Evolutionary conservation across 1,140 invertebrate species (phyloP).

Genomic region (Papilio glaucus): DNA sequence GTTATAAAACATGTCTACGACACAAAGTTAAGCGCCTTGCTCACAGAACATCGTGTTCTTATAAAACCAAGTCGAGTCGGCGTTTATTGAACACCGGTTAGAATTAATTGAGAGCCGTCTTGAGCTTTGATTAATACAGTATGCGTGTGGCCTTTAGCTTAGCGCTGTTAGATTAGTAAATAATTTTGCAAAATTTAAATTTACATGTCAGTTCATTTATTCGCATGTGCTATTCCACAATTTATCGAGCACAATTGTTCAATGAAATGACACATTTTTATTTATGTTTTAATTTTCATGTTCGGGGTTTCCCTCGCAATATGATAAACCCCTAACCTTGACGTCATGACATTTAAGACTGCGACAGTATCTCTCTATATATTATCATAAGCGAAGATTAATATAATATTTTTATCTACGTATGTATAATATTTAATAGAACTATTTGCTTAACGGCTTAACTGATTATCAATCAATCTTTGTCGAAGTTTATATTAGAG

Average conservation of each 20-base stretch:
- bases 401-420: not conserved
- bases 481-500: not conserved
- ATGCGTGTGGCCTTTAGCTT: not conserved
- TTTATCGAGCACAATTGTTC: too few relatives aligned
- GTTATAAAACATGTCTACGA: constrained; percentile 13
- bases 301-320: constrained; percentile 3
- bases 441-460: not conserved
- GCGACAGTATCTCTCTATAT: not conserved
- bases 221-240: too few relatives aligned
- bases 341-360: constrained; percentile 13
- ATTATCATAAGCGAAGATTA: not conserved
- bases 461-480: constrained; percentile 5
- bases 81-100: constrained; percentile 2
- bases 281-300: not conserved
- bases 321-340: not conserved
- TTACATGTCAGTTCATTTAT: too few relatives aligned
- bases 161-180: not conserved
- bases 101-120: constrained; percentile 5
- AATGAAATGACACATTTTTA: too few relatives aligned
- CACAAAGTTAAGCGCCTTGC: constrained; percentile 7
- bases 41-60: not conserved
- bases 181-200: too few relatives aligned
- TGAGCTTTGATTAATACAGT: not conserved
- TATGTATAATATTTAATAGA: not conserved
- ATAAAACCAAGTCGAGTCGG: not conserved